Evolutionary conservation across 2,888 invertebrate species (phyloP).

Genomic region (Sminthurides aquaticus): DNA sequence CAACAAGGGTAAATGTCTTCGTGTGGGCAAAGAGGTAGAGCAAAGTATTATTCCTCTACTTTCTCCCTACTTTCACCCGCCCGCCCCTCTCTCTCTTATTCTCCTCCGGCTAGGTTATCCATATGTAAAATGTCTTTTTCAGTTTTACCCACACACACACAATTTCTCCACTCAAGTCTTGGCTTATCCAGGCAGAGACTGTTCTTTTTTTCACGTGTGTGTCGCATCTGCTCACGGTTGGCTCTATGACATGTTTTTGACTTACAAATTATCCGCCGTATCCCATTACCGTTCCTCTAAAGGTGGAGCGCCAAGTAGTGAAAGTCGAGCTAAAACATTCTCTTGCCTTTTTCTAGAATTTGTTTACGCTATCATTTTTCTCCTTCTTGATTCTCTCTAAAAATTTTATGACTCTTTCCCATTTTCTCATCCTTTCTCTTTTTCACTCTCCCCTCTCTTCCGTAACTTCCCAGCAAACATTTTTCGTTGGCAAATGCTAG

Average conservation of each 20-base stretch:
- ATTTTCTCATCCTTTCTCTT: too few relatives aligned
- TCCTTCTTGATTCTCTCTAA: conserved; percentile 5
- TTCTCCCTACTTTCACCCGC: neutral
- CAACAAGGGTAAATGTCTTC: neutral
- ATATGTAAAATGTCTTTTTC: neutral
- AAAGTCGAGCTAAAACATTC: neutral
- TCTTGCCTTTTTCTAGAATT: conserved; percentile 1
- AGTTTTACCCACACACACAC: too few relatives aligned
- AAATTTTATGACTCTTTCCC: neutral
- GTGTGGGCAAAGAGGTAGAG: neutral
- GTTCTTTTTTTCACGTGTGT: neutral
- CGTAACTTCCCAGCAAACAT: too few relatives aligned
- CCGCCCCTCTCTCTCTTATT: too few relatives aligned
- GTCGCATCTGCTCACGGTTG: neutral
- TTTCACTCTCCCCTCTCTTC: too few relatives aligned
- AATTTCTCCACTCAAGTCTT: too few relatives aligned
- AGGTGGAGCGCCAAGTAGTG: neutral
- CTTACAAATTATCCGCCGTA: conserved; percentile 12
- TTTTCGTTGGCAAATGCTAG: too few relatives aligned
- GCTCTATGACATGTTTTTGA: conserved; percentile 8
- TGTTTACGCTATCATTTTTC: conserved; percentile 2
- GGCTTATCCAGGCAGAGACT: too few relatives aligned
- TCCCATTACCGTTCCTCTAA: conserved; percentile 2
- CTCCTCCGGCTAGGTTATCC: too few relatives aligned
- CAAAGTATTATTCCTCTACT: neutral